Evolutionary conservation across 2,113 vertebrate genomes (phyloP).

Genomic region (Terrapene triunguis): DNA sequence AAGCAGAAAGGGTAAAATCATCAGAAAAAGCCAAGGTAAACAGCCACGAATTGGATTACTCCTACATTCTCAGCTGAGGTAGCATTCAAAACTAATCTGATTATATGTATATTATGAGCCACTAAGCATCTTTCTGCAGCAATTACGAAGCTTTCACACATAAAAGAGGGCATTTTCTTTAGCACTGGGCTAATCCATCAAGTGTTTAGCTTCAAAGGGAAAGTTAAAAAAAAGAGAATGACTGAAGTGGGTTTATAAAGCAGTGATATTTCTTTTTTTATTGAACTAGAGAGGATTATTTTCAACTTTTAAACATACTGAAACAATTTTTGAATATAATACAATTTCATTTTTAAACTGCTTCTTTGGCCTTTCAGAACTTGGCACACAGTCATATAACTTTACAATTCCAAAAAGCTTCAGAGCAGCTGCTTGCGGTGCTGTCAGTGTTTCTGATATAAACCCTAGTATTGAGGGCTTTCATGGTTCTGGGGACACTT

Average conservation of each 20-base stretch:
- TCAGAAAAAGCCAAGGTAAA: conserved; percentile 73
- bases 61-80: conserved; percentile 77
- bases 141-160: conserved; percentile 94
- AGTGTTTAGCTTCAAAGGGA: conserved; percentile 89
- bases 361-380: conserved; percentile 29
- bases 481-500: background rate
- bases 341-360: conserved; percentile 32
- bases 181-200: conserved; percentile 88
- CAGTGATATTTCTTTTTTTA: conserved; percentile 40
- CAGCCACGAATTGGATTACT: conserved; percentile 78
- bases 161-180: conserved; percentile 90
- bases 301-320: conserved; percentile 56
- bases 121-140: conserved; percentile 93
- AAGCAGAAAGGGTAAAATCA: conserved; percentile 28
- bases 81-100: conserved; percentile 92
- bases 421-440: background rate
- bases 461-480: background rate
- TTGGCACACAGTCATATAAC: conserved; percentile 15
- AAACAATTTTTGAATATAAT: conserved; percentile 61
- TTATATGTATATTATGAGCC: conserved; percentile 92
- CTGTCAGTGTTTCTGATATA: background rate
- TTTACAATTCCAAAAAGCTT: background rate
- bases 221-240: background rate
- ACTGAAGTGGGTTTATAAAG: conserved; percentile 73
- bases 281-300: conserved; percentile 63